phyloP scores from a whole-genome alignment of 2,888 invertebrate species.

The Tipula vernalis region DNA sequence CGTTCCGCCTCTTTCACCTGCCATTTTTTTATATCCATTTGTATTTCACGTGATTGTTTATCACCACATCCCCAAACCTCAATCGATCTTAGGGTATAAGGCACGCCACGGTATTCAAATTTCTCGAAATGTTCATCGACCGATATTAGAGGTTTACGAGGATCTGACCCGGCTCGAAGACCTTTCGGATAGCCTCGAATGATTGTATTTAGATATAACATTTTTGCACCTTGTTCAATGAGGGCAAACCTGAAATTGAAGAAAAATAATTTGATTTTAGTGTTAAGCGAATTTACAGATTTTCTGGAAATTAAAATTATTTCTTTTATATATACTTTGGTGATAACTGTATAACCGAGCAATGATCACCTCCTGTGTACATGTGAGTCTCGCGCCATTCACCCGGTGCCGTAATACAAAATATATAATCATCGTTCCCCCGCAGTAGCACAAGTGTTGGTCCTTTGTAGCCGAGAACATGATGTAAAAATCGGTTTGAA shows the following conservation, averaged over 20 bases:
- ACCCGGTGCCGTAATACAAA: conserved; percentile 60
- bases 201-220: conserved; percentile 70
- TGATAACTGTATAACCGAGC: conserved; percentile 60
- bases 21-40: conserved; percentile 83
- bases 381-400: conserved; percentile 81
- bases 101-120: conserved; percentile 52
- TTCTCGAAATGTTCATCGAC: conserved; percentile 65
- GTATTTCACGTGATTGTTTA: conserved; percentile 61
- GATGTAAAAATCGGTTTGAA: conserved; percentile 75
- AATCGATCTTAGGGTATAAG: conserved; percentile 47
- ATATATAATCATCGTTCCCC: conserved; percentile 47
- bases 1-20: conserved; percentile 80
- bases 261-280: background rate
- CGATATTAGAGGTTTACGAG: conserved; percentile 57
- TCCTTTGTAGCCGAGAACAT: conserved; percentile 55
- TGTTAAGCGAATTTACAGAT: background rate
- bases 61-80: conserved; percentile 86
- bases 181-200: conserved; percentile 79
- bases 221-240: conserved; percentile 54
- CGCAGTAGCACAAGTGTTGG: conserved; percentile 50
- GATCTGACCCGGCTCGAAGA: conserved; percentile 68
- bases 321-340: conserved; percentile 46
- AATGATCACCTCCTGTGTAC: conserved; percentile 74
- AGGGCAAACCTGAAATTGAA: conserved; percentile 37
- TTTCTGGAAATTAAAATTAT: background rate